phyloP scores from a whole-genome alignment of 2,888 invertebrate species.

The Parnassius orleans region DNA sequence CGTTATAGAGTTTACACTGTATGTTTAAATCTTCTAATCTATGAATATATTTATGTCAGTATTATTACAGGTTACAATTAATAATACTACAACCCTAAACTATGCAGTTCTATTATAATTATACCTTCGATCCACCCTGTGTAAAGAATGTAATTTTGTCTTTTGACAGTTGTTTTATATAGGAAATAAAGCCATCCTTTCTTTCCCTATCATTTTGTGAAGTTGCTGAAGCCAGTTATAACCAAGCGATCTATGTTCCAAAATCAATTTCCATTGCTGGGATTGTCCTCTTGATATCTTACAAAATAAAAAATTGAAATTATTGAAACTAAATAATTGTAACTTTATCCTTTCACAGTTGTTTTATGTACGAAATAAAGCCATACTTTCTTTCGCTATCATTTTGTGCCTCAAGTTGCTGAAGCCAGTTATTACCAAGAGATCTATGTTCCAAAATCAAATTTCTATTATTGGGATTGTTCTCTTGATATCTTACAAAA shows the following conservation, averaged over 20 bases:
- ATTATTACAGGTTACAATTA: too few species aligned
- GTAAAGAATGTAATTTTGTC: conserved; percentile 74
- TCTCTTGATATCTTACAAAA: conserved; percentile 85
- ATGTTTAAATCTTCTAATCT: too few species aligned
- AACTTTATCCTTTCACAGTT: conserved; percentile 75
- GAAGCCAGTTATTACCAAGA: conserved; percentile 86
- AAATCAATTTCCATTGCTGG: conserved; percentile 90
- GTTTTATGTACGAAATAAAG: conserved; percentile 74
- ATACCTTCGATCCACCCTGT: conserved; percentile 71
- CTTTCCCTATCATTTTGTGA: conserved; percentile 65
- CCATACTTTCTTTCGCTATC: conserved; percentile 71
- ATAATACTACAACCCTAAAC: too few species aligned
- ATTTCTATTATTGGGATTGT: conserved; percentile 89
- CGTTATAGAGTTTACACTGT: too few species aligned
- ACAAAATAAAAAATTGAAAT: conserved; percentile 35
- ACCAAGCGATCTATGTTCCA: conserved; percentile 88
- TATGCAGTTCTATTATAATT: too few species aligned
- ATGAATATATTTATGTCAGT: too few species aligned
- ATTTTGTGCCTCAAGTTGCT: conserved; percentile 59
- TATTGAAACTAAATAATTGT: conserved; percentile 34
- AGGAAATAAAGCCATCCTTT: conserved; percentile 73
- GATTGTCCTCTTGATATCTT: conserved; percentile 87
- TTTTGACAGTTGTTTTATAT: conserved; percentile 72
- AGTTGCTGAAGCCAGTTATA: conserved; percentile 84
- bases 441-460: conserved; percentile 89